Evolutionary conservation across 2,888 invertebrate genomes (phyloP).

Genomic region (Agonopterix alstromeriana): DNA sequence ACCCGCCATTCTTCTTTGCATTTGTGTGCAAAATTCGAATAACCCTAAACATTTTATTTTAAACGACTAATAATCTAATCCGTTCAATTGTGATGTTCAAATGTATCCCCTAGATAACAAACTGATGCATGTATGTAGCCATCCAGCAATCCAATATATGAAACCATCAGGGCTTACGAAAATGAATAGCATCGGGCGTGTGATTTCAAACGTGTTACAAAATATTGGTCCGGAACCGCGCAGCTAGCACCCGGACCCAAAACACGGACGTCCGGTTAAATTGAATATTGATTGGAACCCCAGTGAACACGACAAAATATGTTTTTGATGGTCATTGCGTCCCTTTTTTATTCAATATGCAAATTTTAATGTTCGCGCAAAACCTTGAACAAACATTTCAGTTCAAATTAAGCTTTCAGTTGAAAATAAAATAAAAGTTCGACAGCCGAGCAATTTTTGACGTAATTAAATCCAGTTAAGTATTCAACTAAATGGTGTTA

Average conservation of each 20-base stretch:
- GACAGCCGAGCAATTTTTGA: neutral
- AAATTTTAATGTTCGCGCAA: slow-evolving; percentile 12
- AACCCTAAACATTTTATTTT: too few relatives aligned
- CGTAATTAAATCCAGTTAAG: neutral
- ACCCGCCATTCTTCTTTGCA: too few relatives aligned
- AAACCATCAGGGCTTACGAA: too few relatives aligned
- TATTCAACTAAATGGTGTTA: neutral
- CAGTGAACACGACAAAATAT: slow-evolving; percentile 10
- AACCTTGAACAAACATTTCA: neutral
- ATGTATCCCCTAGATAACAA: too few relatives aligned
- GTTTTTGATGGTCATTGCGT: slow-evolving; percentile 15
- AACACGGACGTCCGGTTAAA: slow-evolving; percentile 14
- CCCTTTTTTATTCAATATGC: slow-evolving; percentile 15
- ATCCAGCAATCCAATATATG: too few relatives aligned
- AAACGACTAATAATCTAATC: too few relatives aligned
- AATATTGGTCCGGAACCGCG: too few relatives aligned
- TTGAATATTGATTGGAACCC: slow-evolving; percentile 4
- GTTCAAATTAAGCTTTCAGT: neutral
- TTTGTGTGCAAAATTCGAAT: too few relatives aligned
- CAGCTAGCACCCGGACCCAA: slow-evolving; percentile 8
- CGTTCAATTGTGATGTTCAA: too few relatives aligned
- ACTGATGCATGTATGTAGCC: too few relatives aligned
- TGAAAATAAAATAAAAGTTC: slow-evolving; percentile 1
- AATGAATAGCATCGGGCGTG: too few relatives aligned
- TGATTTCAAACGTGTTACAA: too few relatives aligned